Evolutionary conservation across 2,888 invertebrate species (phyloP).

Genomic region (Pemphredon lugubris): DNA sequence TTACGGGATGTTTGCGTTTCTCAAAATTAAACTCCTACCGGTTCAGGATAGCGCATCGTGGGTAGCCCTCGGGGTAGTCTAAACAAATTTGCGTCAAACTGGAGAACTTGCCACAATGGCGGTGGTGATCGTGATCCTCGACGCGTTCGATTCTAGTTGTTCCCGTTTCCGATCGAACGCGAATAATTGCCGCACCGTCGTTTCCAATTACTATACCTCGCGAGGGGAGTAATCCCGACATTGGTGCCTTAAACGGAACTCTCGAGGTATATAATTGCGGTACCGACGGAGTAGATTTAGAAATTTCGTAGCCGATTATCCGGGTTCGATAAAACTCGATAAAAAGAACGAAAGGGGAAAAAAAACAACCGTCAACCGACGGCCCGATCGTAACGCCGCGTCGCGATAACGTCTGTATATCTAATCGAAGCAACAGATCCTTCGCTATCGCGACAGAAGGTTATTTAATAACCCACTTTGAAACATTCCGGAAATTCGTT

Average conservation of each 20-base stretch:
- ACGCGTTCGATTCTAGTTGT: slow-evolving; percentile 27
- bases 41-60: slow-evolving; percentile 51
- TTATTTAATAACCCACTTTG: slow-evolving; percentile 41
- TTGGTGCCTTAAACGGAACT: no score
- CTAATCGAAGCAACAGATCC: no score
- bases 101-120: slow-evolving; percentile 49
- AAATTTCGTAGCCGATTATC: no score
- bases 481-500: slow-evolving; percentile 38
- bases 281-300: no score
- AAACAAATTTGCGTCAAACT: slow-evolving; percentile 68
- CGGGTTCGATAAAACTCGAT: no score
- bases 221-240: no score
- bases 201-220: background rate
- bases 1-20: slow-evolving; percentile 74
- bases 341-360: no score
- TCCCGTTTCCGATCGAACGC: slow-evolving; percentile 6
- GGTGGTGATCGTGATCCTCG: slow-evolving; percentile 57
- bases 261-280: no score
- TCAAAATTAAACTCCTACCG: slow-evolving; percentile 74
- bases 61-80: slow-evolving; percentile 62
- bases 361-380: no score
- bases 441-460: no score
- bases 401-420: no score
- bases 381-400: no score
- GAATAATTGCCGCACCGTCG: background rate